Evolutionary conservation across 1,140 invertebrate species (phyloP), one percentile per base, ranked within the genome.

Genomic region (Papilio polytes): DNA sequence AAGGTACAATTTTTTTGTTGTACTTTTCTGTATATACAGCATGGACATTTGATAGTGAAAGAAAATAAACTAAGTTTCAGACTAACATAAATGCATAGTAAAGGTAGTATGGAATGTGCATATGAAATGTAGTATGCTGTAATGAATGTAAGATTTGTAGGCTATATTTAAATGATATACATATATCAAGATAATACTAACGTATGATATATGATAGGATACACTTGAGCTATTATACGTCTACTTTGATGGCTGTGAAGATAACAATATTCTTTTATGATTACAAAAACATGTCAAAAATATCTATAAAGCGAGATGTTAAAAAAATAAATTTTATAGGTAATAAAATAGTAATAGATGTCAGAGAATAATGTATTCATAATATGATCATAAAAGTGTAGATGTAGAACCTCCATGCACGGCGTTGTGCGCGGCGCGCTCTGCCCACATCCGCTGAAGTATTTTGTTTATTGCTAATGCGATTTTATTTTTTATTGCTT

Each of bases 381-480:
- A 44, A 84, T 83, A 81, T 83, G 59, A 70, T 31, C 63, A 79
- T 82, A 84, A 85, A 85, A 81, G 72, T 82, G 76, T 86, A 77
- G 36, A 63, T 82, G 76, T 86, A 74, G 36, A 63, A 72, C 82
- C 88, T 94, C 92, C 83, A 93, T 82, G 88, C 80, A 84, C 83
- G 83, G 84, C 90, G 78, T 80, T 89, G 88, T 93, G 89, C 91
- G 83, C 85, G 82, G 86, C 82, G 84, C 87, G 89, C 88, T 91
- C 94, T 91, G 91, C 91, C 94, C 92, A 95, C 94, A 95, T 95
- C 92, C 94, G 92, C 91, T 95, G 92, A 94, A 94, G 94, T 94
- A 95, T 95, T 95, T 95, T 95, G 94, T 95, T 95, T 95, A 95
- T 95, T 95, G 94, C 94, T 95, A 95, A 95, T 95, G 94, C 94